Conservation (phyloP, 2,113 vertebrate genomes). For the Craseonycteris thonglongyai region DNA sequence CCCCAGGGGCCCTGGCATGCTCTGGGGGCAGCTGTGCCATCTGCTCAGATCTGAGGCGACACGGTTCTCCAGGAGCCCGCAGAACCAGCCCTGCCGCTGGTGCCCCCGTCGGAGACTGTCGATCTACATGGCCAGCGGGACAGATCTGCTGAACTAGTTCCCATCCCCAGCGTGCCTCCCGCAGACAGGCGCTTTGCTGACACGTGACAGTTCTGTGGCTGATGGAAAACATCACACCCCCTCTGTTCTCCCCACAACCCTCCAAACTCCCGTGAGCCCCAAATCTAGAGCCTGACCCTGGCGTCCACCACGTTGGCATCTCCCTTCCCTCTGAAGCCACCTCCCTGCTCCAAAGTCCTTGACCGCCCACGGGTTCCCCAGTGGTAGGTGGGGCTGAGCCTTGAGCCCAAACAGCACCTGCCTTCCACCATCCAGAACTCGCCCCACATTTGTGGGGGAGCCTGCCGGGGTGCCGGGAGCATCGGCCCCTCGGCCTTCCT, state of each 20-base stretch:
- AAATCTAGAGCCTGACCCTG: neutral
- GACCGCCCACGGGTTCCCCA: fast-evolving
- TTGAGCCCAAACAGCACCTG: fast-evolving
- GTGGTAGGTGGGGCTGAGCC: fast-evolving
- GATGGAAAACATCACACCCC: fast-evolving
- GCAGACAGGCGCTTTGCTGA: neutral
- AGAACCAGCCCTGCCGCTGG: neutral
- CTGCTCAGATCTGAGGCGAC: neutral
- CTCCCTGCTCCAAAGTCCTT: neutral
- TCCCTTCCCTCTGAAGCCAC: neutral
- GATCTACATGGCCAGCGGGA: neutral
- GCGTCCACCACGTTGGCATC: neutral
- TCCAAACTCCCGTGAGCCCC: neutral
- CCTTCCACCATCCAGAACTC: neutral
- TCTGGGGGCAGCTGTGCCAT: neutral
- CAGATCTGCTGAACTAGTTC: neutral
- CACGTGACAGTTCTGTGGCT: fast-evolving
- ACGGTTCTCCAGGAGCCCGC: neutral
- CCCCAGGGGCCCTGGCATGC: neutral
- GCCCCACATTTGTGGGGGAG: neutral
- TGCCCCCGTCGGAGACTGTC: fast-evolving
- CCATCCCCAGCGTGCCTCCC: fast-evolving
- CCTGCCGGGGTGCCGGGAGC: fast-evolving
- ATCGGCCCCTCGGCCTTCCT: neutral
- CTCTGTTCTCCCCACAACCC: neutral